Conservation (phyloP, 2,888 invertebrate species). For the Dorcus parallelipipedus region DNA sequence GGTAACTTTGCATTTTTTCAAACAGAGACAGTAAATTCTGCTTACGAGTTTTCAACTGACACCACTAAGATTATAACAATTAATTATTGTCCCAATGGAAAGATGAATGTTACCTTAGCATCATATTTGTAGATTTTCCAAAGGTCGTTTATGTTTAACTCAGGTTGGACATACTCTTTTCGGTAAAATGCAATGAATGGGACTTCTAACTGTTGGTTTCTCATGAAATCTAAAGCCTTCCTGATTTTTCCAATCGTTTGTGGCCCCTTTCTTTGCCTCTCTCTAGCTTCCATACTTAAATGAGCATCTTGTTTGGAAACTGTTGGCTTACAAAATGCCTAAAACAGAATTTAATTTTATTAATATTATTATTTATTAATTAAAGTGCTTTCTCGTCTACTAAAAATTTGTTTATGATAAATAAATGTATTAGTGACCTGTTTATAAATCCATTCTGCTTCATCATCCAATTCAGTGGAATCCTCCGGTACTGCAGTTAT, state of each 20-base stretch:
- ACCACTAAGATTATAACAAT: constrained; percentile 61
- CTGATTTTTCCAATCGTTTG: constrained; percentile 84
- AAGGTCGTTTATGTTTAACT: constrained; percentile 89
- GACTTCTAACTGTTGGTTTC: constrained; percentile 93
- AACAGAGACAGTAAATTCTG: constrained; percentile 77
- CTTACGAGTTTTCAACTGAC: constrained; percentile 82
- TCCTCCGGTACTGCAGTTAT: constrained; percentile 79
- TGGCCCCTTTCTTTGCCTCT: constrained; percentile 61
- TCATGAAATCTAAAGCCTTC: constrained; percentile 92
- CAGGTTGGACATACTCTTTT: constrained; percentile 95
- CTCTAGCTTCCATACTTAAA: constrained; percentile 52
- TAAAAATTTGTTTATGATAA: neutral
- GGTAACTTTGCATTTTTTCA: constrained; percentile 89
- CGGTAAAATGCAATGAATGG: constrained; percentile 98
- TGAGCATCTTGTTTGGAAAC: constrained; percentile 75
- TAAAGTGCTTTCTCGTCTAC: too few species aligned
- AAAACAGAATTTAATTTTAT: constrained; percentile 4
- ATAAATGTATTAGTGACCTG: constrained; percentile 45
- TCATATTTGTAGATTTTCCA: constrained; percentile 87
- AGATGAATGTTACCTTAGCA: constrained; percentile 19
- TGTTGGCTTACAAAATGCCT: constrained; percentile 79
- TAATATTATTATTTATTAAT: too few species aligned
- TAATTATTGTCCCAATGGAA: neutral
- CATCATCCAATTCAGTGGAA: constrained; percentile 85
- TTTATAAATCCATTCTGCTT: constrained; percentile 97